These are phyloP conservation scores for Teleogryllus occipitalis DNA, from an alignment of 1,140 invertebrate species.

Conservation along the genomic window DNA sequence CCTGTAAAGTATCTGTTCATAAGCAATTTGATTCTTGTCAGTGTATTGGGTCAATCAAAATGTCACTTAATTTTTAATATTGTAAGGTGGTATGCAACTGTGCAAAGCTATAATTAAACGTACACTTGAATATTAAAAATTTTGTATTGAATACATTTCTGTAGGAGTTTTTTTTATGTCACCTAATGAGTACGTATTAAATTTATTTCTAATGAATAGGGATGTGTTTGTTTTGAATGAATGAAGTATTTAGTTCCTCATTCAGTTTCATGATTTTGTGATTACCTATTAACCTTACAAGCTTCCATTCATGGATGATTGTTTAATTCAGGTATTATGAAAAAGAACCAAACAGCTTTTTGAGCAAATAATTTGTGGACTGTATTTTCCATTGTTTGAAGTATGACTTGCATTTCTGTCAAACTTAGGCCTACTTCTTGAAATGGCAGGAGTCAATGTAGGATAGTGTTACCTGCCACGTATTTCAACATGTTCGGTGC, in stretches of 20 bases:
- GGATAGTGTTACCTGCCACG: no score
- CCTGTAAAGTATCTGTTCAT: conserved; percentile 12
- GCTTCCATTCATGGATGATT: not conserved
- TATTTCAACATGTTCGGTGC: not conserved
- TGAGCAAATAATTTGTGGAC: not conserved
- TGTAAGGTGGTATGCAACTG: conserved; percentile 6
- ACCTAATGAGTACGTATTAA: conserved; percentile 20
- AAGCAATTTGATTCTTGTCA: conserved; percentile 17
- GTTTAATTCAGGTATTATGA: not conserved
- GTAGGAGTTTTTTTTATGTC: conserved; percentile 17
- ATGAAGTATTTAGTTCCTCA: not conserved
- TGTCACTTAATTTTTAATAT: conserved; percentile 7
- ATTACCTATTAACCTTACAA: not conserved
- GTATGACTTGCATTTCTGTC: not conserved
- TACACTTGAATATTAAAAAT: conserved; percentile 9
- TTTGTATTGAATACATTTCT: conserved; percentile 21
- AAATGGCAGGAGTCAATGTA: not conserved
- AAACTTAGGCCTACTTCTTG: not conserved
- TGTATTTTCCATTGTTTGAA: not conserved
- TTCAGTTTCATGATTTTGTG: not conserved
- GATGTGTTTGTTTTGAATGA: conserved; percentile 13
- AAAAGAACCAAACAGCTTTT: not conserved
- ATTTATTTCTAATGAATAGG: conserved; percentile 22
- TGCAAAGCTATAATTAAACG: conserved; percentile 9
- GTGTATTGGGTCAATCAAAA: conserved; percentile 18